Conservation (phyloP, 2,797 vertebrate genomes). For the Champsocephalus gunnari region DNA sequence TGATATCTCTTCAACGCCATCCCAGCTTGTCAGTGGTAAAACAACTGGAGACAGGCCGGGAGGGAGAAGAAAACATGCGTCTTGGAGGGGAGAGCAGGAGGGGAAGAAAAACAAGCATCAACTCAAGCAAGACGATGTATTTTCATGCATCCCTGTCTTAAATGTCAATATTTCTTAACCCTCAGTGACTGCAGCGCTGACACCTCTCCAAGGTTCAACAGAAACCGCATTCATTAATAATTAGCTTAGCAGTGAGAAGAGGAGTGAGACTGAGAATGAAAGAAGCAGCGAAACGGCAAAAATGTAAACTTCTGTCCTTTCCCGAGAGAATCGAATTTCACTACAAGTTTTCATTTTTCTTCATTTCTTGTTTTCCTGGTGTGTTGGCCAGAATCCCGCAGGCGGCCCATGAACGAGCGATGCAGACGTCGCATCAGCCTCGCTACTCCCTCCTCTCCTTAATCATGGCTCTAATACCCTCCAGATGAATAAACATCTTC, state of each 20-base stretch:
- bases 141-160: slow-evolving; percentile 88
- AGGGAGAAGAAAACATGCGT: slow-evolving; percentile 83
- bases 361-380: slow-evolving; percentile 85
- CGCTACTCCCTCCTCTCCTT: slow-evolving; percentile 85
- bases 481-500: slow-evolving; percentile 98
- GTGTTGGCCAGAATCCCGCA: slow-evolving; percentile 85
- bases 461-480: slow-evolving; percentile 96
- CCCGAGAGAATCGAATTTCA: slow-evolving; percentile 73
- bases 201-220: slow-evolving; percentile 87
- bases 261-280: slow-evolving; percentile 53
- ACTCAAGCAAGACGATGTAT: slow-evolving; percentile 86
- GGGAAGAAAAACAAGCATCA: slow-evolving; percentile 81
- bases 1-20: slow-evolving; percentile 82
- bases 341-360: slow-evolving; percentile 76
- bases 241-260: slow-evolving; percentile 80
- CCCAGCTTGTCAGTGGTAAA: slow-evolving; percentile 81
- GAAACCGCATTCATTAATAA: slow-evolving; percentile 88
- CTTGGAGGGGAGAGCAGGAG: slow-evolving; percentile 62
- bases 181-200: slow-evolving; percentile 80
- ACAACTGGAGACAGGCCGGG: slow-evolving; percentile 79
- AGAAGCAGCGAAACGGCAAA: slow-evolving; percentile 50
- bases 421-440: slow-evolving; percentile 90
- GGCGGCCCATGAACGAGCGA: slow-evolving; percentile 85
- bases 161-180: slow-evolving; percentile 87
- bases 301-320: slow-evolving; percentile 74